phyloP scores from a whole-genome alignment of 2,888 invertebrate species.

The Catocala fraxini region DNA sequence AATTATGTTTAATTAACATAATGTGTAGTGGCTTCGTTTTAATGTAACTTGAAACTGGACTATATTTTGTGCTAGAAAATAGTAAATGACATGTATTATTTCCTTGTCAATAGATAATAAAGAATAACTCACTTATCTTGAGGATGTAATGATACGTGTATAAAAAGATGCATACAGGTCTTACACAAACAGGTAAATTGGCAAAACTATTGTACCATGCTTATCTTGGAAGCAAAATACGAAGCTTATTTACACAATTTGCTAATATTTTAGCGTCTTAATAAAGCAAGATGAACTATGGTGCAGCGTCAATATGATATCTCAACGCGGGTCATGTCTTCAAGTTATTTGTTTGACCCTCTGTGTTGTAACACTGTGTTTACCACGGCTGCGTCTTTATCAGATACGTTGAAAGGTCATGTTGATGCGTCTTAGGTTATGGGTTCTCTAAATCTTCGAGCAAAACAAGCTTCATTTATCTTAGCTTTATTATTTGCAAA shows the following conservation, averaged over 20 bases:
- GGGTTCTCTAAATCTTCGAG: neutral
- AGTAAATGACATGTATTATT: too few species aligned
- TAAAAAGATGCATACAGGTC: too few species aligned
- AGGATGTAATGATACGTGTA: too few species aligned
- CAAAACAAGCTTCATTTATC: neutral
- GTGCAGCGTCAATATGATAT: slow-evolving; percentile 19
- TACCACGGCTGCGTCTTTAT: slow-evolving; percentile 24
- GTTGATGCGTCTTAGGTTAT: slow-evolving; percentile 5
- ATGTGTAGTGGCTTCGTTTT: too few species aligned
- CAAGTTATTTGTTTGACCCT: slow-evolving; percentile 33
- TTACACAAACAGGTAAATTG: too few species aligned
- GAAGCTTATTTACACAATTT: slow-evolving; percentile 1
- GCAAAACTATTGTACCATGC: too few species aligned
- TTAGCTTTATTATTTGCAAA: too few species aligned
- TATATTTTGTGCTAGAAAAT: too few species aligned
- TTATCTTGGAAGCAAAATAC: neutral
- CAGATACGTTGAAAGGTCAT: slow-evolving; percentile 17
- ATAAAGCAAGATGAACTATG: slow-evolving; percentile 6
- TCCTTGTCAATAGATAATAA: too few species aligned
- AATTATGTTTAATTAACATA: too few species aligned
- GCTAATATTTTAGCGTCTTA: slow-evolving; percentile 11
- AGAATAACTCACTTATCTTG: too few species aligned
- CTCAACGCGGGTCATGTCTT: slow-evolving; percentile 20
- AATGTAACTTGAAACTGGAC: too few species aligned
- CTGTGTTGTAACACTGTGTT: slow-evolving; percentile 29